Evolutionary conservation across 2,888 invertebrate species (phyloP).

Genomic region (Spicauda simplicius): DNA sequence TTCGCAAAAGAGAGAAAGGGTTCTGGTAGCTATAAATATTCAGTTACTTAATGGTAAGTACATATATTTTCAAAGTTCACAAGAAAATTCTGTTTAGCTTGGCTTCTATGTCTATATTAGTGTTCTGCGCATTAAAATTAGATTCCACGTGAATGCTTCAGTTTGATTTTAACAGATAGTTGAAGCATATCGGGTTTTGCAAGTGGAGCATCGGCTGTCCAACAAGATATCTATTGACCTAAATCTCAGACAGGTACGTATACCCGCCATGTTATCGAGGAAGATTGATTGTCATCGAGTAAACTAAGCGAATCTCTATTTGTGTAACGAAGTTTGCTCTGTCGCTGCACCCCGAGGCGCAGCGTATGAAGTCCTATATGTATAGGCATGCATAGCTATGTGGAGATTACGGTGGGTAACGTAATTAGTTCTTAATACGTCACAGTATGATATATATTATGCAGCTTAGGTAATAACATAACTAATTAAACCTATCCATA

Average conservation of each 20-base stretch:
- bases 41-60: neutral
- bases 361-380: neutral
- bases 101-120: neutral
- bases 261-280: constrained; percentile 25
- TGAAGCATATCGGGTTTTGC: constrained; percentile 24
- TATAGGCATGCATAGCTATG: neutral
- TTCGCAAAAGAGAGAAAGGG: no score
- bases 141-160: constrained; percentile 5
- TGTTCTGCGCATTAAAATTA: neutral
- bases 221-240: constrained; percentile 35
- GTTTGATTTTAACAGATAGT: constrained; percentile 26
- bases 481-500: neutral
- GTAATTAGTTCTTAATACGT: neutral
- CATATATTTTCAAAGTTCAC: neutral
- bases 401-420: neutral
- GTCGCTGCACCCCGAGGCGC: constrained; percentile 7
- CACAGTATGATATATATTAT: neutral
- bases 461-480: neutral
- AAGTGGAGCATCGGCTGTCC: constrained; percentile 33
- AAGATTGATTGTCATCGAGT: constrained; percentile 33
- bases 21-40: no score
- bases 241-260: constrained; percentile 35
- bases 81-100: neutral
- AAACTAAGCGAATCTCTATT: constrained; percentile 31
- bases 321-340: constrained; percentile 27